Conservation (phyloP, 2,888 invertebrate species). For the Bibio marci region DNA sequence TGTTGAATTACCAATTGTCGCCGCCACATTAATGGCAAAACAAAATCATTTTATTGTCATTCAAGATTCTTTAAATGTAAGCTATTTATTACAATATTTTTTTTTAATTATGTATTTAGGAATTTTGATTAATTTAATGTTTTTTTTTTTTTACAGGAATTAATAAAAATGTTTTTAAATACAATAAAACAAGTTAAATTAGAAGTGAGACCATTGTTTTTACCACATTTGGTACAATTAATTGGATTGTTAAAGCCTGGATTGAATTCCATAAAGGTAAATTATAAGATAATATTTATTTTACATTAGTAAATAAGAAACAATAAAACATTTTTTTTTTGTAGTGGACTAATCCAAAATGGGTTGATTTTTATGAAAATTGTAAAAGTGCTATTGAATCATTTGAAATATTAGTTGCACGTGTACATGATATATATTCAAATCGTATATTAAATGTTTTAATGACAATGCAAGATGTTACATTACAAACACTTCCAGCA, state of each 20-base stretch:
- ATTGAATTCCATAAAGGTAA: slow-evolving; percentile 47
- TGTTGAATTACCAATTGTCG: slow-evolving; percentile 64
- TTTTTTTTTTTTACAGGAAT: slow-evolving; percentile 35
- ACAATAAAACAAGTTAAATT: slow-evolving; percentile 61
- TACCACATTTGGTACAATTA: slow-evolving; percentile 72
- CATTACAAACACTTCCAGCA: slow-evolving; percentile 62
- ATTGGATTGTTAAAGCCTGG: slow-evolving; percentile 72
- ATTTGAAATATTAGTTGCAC: slow-evolving; percentile 56
- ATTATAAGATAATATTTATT: background rate
- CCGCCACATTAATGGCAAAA: slow-evolving; percentile 59
- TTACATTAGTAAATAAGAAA: background rate
- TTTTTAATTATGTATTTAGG: background rate
- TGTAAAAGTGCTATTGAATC: slow-evolving; percentile 62
- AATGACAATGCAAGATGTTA: slow-evolving; percentile 71
- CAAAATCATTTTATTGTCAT: slow-evolving; percentile 58
- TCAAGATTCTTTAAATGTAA: slow-evolving; percentile 58
- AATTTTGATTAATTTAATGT: slow-evolving; percentile 2
- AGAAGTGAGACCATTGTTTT: slow-evolving; percentile 77
- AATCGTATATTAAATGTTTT: slow-evolving; percentile 81
- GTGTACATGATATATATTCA: slow-evolving; percentile 78
- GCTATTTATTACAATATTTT: slow-evolving; percentile 9
- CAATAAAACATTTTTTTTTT: slow-evolving; percentile 1
- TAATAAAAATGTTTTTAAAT: slow-evolving; percentile 56
- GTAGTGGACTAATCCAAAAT: slow-evolving; percentile 69
- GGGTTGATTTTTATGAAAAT: slow-evolving; percentile 58